A percentile compares a stretch with the other conserved stretches of the same genome.
These are phyloP conservation scores for Cervus canadensis DNA, from an alignment of 2,113 vertebrate genomes.

Conservation along the genomic window DNA sequence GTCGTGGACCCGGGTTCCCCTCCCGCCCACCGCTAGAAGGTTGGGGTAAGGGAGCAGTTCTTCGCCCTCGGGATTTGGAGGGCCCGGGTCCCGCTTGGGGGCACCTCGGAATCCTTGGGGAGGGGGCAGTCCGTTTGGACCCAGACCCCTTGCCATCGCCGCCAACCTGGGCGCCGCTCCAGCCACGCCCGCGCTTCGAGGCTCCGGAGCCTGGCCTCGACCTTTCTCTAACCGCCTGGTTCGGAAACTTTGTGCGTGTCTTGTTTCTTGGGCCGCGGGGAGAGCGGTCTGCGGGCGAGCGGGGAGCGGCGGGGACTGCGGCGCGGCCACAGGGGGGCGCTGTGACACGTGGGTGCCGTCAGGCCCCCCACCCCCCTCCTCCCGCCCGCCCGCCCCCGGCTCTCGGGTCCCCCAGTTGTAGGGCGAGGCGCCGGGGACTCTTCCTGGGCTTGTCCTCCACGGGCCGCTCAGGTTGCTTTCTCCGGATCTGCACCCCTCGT, in stretches of 20 bases:
- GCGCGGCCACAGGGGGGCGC: no score
- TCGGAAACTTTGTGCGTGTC: conserved; percentile 68
- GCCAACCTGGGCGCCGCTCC: not conserved
- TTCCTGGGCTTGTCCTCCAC: not conserved
- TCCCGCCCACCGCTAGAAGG: not conserved
- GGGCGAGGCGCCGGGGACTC: not conserved
- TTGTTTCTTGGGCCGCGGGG: not conserved
- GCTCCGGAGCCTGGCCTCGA: not conserved
- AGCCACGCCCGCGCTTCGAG: not conserved
- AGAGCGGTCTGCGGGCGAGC: not conserved
- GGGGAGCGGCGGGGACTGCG: no score
- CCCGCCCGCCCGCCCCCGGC: no score
- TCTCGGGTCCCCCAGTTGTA: not conserved
- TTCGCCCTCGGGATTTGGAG: not conserved
- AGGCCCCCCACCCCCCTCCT: no score
- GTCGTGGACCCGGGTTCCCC: not conserved
- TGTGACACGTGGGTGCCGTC: no score
- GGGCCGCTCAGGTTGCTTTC: not conserved
- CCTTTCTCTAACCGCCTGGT: conserved; percentile 15
- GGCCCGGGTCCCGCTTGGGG: not conserved
- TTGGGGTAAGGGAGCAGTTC: not conserved
- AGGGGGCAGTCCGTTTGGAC: not conserved
- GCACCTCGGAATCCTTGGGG: not conserved
- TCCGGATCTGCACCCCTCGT: not conserved
- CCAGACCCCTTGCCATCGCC: not conserved